Base-by-base conservation (phyloP, 2,888 invertebrate genomes). In the Latrodectus elegans region DNA sequence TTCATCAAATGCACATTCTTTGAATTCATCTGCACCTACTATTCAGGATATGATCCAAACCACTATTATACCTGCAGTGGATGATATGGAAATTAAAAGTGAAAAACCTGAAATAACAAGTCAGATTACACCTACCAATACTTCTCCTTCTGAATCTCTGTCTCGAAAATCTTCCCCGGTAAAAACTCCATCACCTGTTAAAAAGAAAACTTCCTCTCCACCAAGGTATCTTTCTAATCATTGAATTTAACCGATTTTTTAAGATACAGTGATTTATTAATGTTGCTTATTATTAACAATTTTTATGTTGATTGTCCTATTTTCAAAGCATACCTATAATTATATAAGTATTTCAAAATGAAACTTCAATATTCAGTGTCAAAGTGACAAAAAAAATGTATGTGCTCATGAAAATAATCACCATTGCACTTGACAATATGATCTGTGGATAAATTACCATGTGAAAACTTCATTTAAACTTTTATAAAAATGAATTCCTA, bases 41-140 rank as follows among this genome's bases (percentile, higher is more conserved):
- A 82, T 90, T 67, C 90, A 90, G 60, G 90, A 89, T 81, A 89
- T 90, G 89, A 89, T 90, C 74, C 85, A 82, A 68, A 80, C 90
- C 17, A 90, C 90, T 11, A 85, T 90, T 75, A 81, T 85, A 68
- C 90, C 90, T 22, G 89, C 86, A 74, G 85, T 90, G 52, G 89
- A 90, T 55, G 88, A 89, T 73, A 84, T 88, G 71, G 90, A 90
- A 51, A 52, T 89, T 15, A 76, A 70, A 12, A 72, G 73, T 70
- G 88, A 89, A 53, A 81, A 85, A 38, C 73, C 75, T 51, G 85
- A 89, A 38, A 71, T 70, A 10, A 22, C 77, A n/a, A 60, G 49
- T 26, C 77, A 76, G 51, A 38, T 60, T 10, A 80, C 89, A 78
- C 49, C 74, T 49, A 26, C 83, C 72, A 53, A 64, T 70, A 83